phyloP scores from a whole-genome alignment of 2,113 vertebrate species.

The Petaurus breviceps region DNA sequence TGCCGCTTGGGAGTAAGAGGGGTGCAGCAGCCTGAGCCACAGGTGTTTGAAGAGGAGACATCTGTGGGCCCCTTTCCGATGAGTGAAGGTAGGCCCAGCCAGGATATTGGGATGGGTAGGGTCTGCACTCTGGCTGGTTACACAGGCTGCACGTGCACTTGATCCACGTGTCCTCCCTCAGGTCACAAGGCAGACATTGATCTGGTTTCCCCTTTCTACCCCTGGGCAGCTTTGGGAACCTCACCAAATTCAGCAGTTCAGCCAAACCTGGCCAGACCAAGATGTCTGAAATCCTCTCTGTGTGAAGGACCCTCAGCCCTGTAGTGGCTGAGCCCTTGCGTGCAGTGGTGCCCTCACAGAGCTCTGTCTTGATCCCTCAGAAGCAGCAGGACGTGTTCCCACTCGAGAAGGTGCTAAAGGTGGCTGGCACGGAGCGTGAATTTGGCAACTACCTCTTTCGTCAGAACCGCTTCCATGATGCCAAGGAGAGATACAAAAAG shows the following conservation, averaged over 20 bases:
- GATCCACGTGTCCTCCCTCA: too few species aligned
- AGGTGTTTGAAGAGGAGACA: too few species aligned
- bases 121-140: too few species aligned
- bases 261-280: background rate
- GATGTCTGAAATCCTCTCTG: background rate
- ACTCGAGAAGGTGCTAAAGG: conserved; percentile 87
- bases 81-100: too few species aligned
- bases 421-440: conserved; percentile 86
- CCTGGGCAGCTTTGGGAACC: background rate
- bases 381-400: conserved; percentile 86
- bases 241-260: background rate
- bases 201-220: too few species aligned
- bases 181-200: too few species aligned
- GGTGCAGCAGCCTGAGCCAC: too few species aligned
- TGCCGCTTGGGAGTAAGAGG: too few species aligned
- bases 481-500: conserved; percentile 92
- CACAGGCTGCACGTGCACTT: too few species aligned
- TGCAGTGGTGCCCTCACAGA: background rate
- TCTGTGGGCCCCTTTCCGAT: too few species aligned
- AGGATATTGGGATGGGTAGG: too few species aligned
- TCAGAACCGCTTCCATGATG: conserved; percentile 83
- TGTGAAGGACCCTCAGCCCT: background rate
- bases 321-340: background rate
- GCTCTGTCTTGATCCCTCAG: conserved; percentile 78
- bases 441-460: conserved; percentile 94